phyloP scores from a whole-genome alignment of 2,888 invertebrate species.

The Chymomyza procnemis region DNA sequence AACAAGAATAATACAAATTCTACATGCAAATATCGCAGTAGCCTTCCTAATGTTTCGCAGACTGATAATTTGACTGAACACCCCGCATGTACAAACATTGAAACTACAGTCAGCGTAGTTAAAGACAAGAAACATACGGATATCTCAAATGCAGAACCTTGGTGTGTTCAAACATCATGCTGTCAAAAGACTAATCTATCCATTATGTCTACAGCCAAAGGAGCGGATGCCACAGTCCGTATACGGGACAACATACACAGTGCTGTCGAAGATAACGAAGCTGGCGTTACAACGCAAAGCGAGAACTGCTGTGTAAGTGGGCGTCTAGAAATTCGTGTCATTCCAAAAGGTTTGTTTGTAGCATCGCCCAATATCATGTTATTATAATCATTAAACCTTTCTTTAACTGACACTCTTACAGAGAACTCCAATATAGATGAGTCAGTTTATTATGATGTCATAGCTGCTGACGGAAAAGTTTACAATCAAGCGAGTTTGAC shows the following conservation, averaged over 20 bases:
- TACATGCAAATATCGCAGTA: slow-evolving; percentile 67
- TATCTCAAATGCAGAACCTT: slow-evolving; percentile 29
- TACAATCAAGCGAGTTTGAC: slow-evolving; percentile 39
- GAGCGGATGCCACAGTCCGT: slow-evolving; percentile 3
- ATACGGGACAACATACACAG: slow-evolving; percentile 13
- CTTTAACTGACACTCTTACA: too few relatives aligned
- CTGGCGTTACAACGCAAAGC: slow-evolving; percentile 34
- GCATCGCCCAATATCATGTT: not conserved
- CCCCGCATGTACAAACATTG: not conserved
- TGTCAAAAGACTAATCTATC: slow-evolving; percentile 40
- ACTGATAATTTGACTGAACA: slow-evolving; percentile 58
- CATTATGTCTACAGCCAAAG: not conserved
- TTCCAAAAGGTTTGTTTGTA: slow-evolving; percentile 79
- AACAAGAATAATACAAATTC: slow-evolving; percentile 3
- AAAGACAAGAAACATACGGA: not conserved
- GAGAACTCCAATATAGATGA: slow-evolving; percentile 85
- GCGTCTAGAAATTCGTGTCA: slow-evolving; percentile 89
- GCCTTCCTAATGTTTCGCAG: slow-evolving; percentile 76
- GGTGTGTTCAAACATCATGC: slow-evolving; percentile 50
- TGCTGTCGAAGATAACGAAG: slow-evolving; percentile 45
- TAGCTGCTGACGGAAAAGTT: slow-evolving; percentile 81
- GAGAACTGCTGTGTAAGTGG: slow-evolving; percentile 84
- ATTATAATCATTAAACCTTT: not conserved
- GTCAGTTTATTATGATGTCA: slow-evolving; percentile 89
- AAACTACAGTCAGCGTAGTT: not conserved